phyloP scores from a whole-genome alignment of 2,888 invertebrate genomes.

The Noctuana brunneofusca region DNA sequence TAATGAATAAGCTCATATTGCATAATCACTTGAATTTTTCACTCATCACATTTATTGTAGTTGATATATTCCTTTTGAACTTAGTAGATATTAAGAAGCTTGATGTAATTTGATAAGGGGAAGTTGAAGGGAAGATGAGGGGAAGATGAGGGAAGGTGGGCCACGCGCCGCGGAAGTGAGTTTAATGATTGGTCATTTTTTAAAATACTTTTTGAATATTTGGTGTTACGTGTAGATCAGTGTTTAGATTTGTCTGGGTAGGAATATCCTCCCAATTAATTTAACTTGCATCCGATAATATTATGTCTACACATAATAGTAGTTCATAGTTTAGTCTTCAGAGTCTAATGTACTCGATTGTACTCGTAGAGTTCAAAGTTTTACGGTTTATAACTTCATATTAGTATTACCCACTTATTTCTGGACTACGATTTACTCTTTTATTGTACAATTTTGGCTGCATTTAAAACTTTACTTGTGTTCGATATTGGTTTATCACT shows the following conservation, averaged over 20 bases:
- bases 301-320: background rate
- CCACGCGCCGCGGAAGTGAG: slow-evolving; percentile 12
- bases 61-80: slow-evolving; percentile 4
- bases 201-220: slow-evolving; percentile 9
- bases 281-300: slow-evolving; percentile 10
- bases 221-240: slow-evolving; percentile 13
- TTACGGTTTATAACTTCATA: too few relatives aligned
- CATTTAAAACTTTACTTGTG: background rate
- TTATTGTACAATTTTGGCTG: background rate
- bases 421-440: background rate
- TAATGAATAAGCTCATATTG: slow-evolving; percentile 16
- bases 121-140: background rate
- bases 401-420: background rate
- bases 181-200: slow-evolving; percentile 7
- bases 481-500: background rate
- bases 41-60: slow-evolving; percentile 17
- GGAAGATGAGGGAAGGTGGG: background rate
- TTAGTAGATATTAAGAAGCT: slow-evolving; percentile 8
- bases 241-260: slow-evolving; percentile 21
- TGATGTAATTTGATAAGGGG: background rate
- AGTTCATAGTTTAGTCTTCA: background rate
- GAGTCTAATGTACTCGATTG: too few relatives aligned
- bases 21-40: slow-evolving; percentile 20
- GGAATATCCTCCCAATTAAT: background rate
- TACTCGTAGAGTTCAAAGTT: too few relatives aligned